Evolutionary conservation across 2,113 vertebrate species (phyloP).

Genomic region (Poecilia latipinna): DNA sequence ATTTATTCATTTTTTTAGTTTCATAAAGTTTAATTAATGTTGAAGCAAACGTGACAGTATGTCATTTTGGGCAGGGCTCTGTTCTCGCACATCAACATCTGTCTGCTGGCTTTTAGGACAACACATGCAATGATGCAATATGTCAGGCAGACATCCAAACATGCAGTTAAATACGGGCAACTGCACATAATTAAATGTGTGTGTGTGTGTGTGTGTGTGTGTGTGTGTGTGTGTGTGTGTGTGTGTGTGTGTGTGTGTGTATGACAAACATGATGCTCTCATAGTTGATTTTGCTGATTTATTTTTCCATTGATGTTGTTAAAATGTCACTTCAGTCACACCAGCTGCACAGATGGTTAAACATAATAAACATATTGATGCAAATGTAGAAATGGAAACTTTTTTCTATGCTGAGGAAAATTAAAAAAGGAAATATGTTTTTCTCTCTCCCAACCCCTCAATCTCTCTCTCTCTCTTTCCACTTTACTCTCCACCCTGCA

Average conservation of each 20-base stretch:
- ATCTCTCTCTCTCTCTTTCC: constrained; percentile 22
- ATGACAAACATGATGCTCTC: constrained; percentile 30
- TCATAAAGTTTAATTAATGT: not conserved
- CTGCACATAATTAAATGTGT: constrained; percentile 29
- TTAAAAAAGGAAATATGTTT: constrained; percentile 33
- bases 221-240: not conserved
- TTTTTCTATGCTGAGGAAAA: constrained; percentile 61
- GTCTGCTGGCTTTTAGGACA: constrained; percentile 58
- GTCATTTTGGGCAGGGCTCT: constrained; percentile 43
- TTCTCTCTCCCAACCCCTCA: constrained; percentile 12
- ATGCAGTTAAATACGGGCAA: constrained; percentile 42
- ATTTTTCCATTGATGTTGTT: constrained; percentile 64
- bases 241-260: constrained; percentile 3
- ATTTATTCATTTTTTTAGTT: not conserved
- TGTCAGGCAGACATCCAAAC: constrained; percentile 44
- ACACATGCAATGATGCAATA: constrained; percentile 57
- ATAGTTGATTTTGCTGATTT: constrained; percentile 52
- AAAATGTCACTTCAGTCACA: constrained; percentile 61
- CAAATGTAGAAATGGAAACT: constrained; percentile 52
- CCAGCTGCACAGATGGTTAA: constrained; percentile 71
- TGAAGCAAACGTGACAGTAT: constrained; percentile 3
- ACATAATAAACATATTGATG: constrained; percentile 67
- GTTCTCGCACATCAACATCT: constrained; percentile 59
- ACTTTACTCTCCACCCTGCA: constrained; percentile 65
- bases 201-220: not conserved